These are phyloP conservation scores for Nematostella vectensis DNA, from an alignment of 92 coral and sea anemone genomes.

Conservation along the genomic window DNA sequence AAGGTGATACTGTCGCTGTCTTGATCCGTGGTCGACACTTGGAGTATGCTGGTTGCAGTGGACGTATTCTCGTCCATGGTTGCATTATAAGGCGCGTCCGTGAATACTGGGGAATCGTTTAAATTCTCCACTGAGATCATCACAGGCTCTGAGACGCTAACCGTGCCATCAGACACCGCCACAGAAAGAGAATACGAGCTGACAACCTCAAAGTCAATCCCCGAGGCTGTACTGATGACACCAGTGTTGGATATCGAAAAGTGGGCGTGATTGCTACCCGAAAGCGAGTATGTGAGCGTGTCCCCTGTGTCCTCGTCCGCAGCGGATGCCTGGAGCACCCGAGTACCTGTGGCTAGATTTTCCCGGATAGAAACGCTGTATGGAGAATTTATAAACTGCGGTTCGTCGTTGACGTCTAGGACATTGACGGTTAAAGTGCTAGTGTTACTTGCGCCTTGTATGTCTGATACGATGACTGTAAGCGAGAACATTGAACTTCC, in stretches of 20 bases:
- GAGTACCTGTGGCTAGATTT: constrained; percentile 38
- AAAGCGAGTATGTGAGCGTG: constrained; percentile 31
- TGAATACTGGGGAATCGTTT: constrained; percentile 39
- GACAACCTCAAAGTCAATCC: constrained; percentile 41
- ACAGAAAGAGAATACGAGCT: constrained; percentile 52
- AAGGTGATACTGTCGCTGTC: constrained; percentile 28
- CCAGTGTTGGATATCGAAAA: constrained; percentile 45
- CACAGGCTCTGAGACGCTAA: constrained; percentile 25
- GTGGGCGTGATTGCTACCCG: constrained; percentile 32
- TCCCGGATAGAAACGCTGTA: constrained; percentile 39
- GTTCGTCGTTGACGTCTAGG: constrained; percentile 41
- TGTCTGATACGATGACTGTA: constrained; percentile 32
- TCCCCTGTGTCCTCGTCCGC: constrained; percentile 37
- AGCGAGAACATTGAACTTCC: constrained; percentile 17
- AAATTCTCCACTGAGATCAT: constrained; percentile 29
- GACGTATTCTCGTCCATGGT: constrained; percentile 29
- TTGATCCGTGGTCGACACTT: constrained; percentile 46
- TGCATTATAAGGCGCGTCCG: constrained; percentile 21
- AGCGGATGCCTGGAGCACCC: constrained; percentile 41
- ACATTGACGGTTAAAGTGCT: constrained; percentile 34
- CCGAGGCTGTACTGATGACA: constrained; percentile 23
- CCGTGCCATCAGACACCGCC: constrained; percentile 43
- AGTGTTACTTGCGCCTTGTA: constrained; percentile 26
- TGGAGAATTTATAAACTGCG: constrained; percentile 40
- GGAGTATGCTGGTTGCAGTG: constrained; percentile 29